phyloP scores from a whole-genome alignment of 2,888 invertebrate genomes.

The Piscicola geometra region DNA sequence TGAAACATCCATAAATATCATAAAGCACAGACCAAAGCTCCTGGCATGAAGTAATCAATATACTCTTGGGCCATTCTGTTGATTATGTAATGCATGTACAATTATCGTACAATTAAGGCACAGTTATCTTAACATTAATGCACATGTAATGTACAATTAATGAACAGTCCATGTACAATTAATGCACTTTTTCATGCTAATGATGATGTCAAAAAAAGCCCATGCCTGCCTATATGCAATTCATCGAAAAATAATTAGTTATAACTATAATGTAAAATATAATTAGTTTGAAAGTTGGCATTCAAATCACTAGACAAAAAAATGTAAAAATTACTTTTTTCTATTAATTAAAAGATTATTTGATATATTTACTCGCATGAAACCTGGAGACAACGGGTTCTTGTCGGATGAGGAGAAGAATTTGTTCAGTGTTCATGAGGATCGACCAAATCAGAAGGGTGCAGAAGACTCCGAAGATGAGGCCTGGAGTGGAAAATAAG shows the following conservation, averaged over 20 bases:
- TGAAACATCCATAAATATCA: too few relatives aligned
- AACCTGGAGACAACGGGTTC: constrained; percentile 41
- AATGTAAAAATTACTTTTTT: not conserved
- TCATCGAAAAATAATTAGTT: too few relatives aligned
- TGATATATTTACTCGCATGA: too few relatives aligned
- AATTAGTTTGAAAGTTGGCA: not conserved
- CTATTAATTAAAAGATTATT: not conserved
- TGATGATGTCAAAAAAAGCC: too few relatives aligned
- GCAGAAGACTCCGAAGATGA: constrained; percentile 43
- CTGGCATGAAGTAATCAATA: constrained; percentile 42
- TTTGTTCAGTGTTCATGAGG: constrained; percentile 43
- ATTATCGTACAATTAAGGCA: too few relatives aligned
- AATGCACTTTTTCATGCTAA: too few relatives aligned
- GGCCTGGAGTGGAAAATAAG: too few relatives aligned
- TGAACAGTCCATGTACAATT: too few relatives aligned
- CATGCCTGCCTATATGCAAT: too few relatives aligned
- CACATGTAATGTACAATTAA: too few relatives aligned
- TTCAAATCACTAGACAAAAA: not conserved
- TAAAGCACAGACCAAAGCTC: constrained; percentile 40
- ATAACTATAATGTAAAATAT: not conserved
- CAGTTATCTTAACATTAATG: too few relatives aligned
- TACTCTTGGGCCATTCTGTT: constrained; percentile 44
- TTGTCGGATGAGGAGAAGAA: constrained; percentile 43
- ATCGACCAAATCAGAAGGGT: constrained; percentile 40
- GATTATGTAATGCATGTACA: too few relatives aligned